These are phyloP conservation scores for Trichonephila clavipes DNA, from an alignment of 1,140 invertebrate species.

Conservation along the genomic window DNA sequence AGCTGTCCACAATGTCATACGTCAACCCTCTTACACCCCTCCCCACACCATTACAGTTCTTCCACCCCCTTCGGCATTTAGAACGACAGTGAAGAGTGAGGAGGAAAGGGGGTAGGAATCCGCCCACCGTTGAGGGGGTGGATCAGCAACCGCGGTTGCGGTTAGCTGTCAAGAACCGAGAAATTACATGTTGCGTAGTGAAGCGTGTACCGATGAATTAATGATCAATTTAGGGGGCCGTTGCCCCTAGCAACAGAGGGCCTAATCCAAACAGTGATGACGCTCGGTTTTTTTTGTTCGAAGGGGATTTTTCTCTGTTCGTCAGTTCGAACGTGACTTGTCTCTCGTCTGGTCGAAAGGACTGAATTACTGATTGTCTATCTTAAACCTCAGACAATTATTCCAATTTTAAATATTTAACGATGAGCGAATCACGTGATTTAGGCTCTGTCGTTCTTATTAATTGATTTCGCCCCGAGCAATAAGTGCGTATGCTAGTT, in stretches of 20 bases:
- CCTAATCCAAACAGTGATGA: slow-evolving; percentile 72
- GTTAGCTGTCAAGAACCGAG: slow-evolving; percentile 76
- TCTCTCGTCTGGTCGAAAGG: slow-evolving; percentile 16
- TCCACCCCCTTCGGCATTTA: slow-evolving; percentile 10
- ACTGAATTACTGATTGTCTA: background rate
- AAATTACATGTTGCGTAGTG: slow-evolving; percentile 77
- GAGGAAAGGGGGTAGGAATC: background rate
- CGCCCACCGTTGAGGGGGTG: background rate
- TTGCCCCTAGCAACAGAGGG: slow-evolving; percentile 58
- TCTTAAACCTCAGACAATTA: slow-evolving; percentile 5
- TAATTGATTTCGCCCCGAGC: slow-evolving; percentile 45
- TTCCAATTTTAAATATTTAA: slow-evolving; percentile 57
- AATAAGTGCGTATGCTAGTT: background rate
- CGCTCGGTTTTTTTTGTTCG: slow-evolving; percentile 38
- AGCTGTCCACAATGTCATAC: slow-evolving; percentile 36
- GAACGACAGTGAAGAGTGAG: background rate
- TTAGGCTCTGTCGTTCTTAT: background rate
- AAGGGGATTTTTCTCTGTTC: slow-evolving; percentile 18
- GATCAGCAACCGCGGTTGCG: slow-evolving; percentile 66
- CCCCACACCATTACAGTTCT: background rate
- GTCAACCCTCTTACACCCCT: slow-evolving; percentile 28
- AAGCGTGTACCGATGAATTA: slow-evolving; percentile 73
- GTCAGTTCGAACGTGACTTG: slow-evolving; percentile 45
- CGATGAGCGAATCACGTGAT: background rate
- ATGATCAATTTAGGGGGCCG: slow-evolving; percentile 73